Evolutionary conservation across 2,888 invertebrate species (phyloP), one percentile per base, ranked within the genome.

Genomic region (Apamea sordens): DNA sequence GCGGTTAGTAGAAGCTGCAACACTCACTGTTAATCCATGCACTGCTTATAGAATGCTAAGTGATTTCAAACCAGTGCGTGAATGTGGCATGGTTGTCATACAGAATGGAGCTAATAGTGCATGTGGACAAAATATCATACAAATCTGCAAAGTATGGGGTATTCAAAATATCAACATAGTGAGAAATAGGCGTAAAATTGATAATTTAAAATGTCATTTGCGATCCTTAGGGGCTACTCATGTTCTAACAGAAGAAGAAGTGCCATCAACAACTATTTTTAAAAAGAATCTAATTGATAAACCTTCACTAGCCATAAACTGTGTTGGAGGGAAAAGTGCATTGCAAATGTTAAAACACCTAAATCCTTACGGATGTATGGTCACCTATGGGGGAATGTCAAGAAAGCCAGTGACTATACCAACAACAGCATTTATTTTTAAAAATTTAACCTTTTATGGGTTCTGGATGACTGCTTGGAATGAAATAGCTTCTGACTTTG

Each of bases 351-450:
- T 99, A 76, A 97, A 98, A 69, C 98, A 98, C 89, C 95, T 99
- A 83, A 97, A 97, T 68, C 97, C 98, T 86, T 97, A 98, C 76
- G 98, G 99, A 1, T 97, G 97, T 15, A 98, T 99, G 97, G 99
- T 99, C 0, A 99, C 99, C 0, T 99, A 99, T 94, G 99, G 99
- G 13, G 99, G 99, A 53, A 99, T 99, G 99, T 99, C 99, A 0
- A 97, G 98, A 82, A 98, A 99, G 91, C 99, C 99, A 1, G 98
- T 99, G 0, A 98, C 98, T 41, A 98, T 99, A 59, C 98, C 99
- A 67, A 96, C 96, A 68, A 93, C 95, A n/a, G 93, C 95, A 68
- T 97, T 99, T 77, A 99, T 99, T 92, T 99, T 99, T 93, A 99
- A 99, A 95, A 98, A 99, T 93, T 96, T 99, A 65, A 96, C 97